phyloP scores from a whole-genome alignment of 2,113 vertebrate genomes.

The Tupaia tana region DNA sequence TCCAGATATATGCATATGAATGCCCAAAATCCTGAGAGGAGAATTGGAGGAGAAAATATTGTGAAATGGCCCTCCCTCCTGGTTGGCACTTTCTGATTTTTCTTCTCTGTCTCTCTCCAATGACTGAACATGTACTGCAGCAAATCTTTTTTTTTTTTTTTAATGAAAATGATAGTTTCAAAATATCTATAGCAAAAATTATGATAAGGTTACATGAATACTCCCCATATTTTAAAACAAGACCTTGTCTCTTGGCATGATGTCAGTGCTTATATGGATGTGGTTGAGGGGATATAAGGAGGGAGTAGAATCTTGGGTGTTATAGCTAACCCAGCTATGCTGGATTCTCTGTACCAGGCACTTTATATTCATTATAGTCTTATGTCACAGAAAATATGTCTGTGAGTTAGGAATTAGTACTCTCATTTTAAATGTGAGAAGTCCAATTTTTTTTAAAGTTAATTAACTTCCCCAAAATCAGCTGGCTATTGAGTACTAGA shows the following conservation, averaged over 20 bases:
- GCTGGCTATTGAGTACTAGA: neutral
- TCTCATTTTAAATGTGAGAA: slow-evolving; percentile 45
- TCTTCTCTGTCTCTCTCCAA: too few species aligned
- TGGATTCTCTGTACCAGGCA: neutral
- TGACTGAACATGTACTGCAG: too few species aligned
- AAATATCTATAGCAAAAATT: neutral
- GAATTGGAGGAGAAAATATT: too few species aligned
- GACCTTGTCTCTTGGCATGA: neutral
- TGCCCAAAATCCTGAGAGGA: too few species aligned
- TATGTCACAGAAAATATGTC: neutral
- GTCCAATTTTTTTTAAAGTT: neutral
- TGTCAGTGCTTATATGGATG: neutral
- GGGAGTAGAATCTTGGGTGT: neutral
- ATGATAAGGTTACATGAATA: neutral
- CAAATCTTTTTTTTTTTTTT: too few species aligned
- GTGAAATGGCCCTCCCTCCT: too few species aligned
- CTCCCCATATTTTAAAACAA: neutral
- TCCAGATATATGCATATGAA: too few species aligned
- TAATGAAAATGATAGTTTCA: neutral
- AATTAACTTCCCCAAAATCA: slow-evolving; percentile 9
- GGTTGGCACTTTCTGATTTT: too few species aligned
- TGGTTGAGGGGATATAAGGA: neutral
- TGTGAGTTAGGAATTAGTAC: neutral
- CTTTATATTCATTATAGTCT: neutral
- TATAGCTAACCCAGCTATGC: neutral